Conservation (phyloP, 2,113 vertebrate species). For the Natator depressus region DNA sequence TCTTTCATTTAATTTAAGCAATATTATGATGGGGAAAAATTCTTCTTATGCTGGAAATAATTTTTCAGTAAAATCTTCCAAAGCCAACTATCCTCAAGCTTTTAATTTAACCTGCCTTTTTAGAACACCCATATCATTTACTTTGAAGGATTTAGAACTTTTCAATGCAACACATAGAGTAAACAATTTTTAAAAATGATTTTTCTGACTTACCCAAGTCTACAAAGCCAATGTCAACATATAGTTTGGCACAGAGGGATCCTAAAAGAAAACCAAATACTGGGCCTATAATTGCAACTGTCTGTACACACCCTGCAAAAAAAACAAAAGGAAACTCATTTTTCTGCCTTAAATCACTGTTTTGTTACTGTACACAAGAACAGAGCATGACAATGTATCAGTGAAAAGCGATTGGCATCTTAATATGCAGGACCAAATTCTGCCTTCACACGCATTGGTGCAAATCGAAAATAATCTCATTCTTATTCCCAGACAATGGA, state of each 20-base stretch:
- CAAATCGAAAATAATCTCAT: neutral
- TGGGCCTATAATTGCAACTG: conserved; percentile 91
- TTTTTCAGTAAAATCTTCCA: neutral
- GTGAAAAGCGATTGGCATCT: neutral
- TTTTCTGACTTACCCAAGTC: conserved; percentile 85
- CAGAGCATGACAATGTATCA: neutral
- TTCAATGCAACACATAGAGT: neutral
- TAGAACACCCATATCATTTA: neutral
- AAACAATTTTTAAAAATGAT: neutral
- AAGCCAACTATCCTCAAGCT: neutral
- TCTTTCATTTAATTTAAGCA: neutral
- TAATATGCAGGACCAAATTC: neutral
- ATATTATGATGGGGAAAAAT: neutral
- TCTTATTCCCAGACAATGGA: neutral
- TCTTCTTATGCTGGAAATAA: neutral
- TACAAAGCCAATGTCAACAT: conserved; percentile 92
- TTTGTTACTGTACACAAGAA: neutral
- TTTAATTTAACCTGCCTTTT: neutral
- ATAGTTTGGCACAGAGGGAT: conserved; percentile 91
- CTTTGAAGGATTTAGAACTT: neutral
- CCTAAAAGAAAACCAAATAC: conserved; percentile 95
- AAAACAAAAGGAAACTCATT: neutral
- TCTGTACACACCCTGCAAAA: conserved; percentile 89
- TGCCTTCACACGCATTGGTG: neutral
- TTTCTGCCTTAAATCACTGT: neutral